Evolutionary conservation across 2,797 vertebrate species (phyloP).

Genomic region (Microtus agrestis): DNA sequence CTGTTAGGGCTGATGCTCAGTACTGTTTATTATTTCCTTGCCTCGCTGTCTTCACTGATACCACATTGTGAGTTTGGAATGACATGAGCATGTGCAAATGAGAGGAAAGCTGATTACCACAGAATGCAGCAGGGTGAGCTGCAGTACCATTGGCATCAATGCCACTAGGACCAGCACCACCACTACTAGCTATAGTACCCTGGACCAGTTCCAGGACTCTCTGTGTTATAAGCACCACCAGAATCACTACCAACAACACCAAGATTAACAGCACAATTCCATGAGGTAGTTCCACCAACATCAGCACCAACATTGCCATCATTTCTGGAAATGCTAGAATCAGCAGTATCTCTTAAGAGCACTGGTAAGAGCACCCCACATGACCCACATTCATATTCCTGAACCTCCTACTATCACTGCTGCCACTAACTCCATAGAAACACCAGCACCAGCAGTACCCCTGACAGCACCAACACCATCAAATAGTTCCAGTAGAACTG

Average conservation of each 20-base stretch:
- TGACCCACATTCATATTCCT: not conserved
- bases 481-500: not conserved
- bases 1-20: not conserved
- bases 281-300: not conserved
- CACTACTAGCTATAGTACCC: not conserved
- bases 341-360: not conserved
- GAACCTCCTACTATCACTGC: too few relatives aligned
- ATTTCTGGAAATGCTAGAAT: too few relatives aligned
- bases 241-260: not conserved
- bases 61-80: not conserved
- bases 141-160: too few relatives aligned
- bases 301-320: not conserved
- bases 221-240: not conserved
- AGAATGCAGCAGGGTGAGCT: too few relatives aligned
- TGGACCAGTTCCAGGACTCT: not conserved
- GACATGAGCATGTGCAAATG: not conserved
- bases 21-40: not conserved
- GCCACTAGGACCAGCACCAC: not conserved
- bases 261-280: too few relatives aligned
- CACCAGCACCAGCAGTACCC: not conserved
- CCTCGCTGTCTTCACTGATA: not conserved
- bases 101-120: too few relatives aligned
- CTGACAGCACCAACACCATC: not conserved
- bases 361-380: not conserved
- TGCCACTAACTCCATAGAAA: not conserved